Evolutionary conservation across 2,797 vertebrate species (phyloP).

Genomic region (Spondyliosoma cantharus): DNA sequence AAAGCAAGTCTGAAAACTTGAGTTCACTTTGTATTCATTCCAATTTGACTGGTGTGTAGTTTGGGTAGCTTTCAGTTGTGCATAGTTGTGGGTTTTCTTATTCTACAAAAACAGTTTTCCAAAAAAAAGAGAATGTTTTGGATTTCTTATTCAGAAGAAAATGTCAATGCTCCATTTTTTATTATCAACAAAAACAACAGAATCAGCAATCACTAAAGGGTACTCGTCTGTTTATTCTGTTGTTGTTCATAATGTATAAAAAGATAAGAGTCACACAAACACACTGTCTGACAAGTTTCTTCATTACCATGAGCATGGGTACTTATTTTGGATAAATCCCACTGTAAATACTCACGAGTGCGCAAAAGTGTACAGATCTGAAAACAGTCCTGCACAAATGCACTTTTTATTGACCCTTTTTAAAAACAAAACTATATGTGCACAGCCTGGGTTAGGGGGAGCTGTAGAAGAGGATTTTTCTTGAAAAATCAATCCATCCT

Average conservation of each 20-base stretch:
- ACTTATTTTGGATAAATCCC: background rate
- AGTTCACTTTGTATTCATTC: background rate
- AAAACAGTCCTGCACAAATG: constrained; percentile 7
- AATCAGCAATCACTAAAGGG: background rate
- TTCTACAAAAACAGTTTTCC: background rate
- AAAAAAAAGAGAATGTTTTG: background rate
- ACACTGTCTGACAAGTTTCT: background rate
- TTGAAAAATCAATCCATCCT: no score
- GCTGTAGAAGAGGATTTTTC: no score
- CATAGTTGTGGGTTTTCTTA: background rate
- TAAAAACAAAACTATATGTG: no score
- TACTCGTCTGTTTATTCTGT: background rate
- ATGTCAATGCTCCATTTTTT: background rate
- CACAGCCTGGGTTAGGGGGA: no score
- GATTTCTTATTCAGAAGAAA: background rate
- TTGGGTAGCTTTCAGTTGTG: background rate
- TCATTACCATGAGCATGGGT: background rate
- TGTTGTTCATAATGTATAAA: background rate
- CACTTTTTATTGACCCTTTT: background rate
- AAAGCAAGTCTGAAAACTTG: background rate
- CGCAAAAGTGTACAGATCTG: background rate
- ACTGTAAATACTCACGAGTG: background rate
- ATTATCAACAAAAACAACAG: background rate
- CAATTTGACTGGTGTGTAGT: background rate
- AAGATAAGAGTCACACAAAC: background rate